Evolutionary conservation across 2,888 invertebrate species (phyloP).

Genomic region (Idaea biselata): DNA sequence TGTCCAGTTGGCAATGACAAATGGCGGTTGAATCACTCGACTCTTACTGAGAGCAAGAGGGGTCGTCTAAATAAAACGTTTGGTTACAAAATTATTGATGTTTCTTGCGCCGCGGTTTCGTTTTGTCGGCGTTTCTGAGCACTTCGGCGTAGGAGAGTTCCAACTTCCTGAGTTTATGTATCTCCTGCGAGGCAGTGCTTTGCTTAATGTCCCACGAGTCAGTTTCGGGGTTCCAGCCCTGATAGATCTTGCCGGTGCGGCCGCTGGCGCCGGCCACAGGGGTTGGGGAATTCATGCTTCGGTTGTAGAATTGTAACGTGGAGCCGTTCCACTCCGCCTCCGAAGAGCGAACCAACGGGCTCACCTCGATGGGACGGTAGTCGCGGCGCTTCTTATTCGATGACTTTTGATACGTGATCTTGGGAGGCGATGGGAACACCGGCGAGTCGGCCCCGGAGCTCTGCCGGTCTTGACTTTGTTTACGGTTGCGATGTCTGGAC

Average conservation of each 20-base stretch:
- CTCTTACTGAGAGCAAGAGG: slow-evolving; percentile 65
- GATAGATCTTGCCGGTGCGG: slow-evolving; percentile 71
- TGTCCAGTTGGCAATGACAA: slow-evolving; percentile 79
- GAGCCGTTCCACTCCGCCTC: slow-evolving; percentile 85
- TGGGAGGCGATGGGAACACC: slow-evolving; percentile 84
- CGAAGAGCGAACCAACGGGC: slow-evolving; percentile 67
- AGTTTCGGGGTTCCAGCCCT: slow-evolving; percentile 74
- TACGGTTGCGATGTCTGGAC: slow-evolving; percentile 83
- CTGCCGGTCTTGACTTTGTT: slow-evolving; percentile 82
- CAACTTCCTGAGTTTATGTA: slow-evolving; percentile 89
- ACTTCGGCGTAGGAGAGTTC: slow-evolving; percentile 94
- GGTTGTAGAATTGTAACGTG: slow-evolving; percentile 85
- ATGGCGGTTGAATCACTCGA: slow-evolving; percentile 73
- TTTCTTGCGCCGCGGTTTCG: slow-evolving; percentile 74
- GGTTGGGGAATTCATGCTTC: slow-evolving; percentile 81
- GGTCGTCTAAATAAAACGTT: slow-evolving; percentile 60
- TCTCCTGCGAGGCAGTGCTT: slow-evolving; percentile 90
- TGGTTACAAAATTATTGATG: slow-evolving; percentile 57
- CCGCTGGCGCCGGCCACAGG: slow-evolving; percentile 79
- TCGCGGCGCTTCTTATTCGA: slow-evolving; percentile 82
- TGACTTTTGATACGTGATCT: slow-evolving; percentile 80
- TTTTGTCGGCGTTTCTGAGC: slow-evolving; percentile 85
- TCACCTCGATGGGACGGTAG: slow-evolving; percentile 77
- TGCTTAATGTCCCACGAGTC: slow-evolving; percentile 75
- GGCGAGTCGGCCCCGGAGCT: slow-evolving; percentile 87